Base-by-base conservation (phyloP, 2,113 vertebrate species). In the Ranitomeya imitator region DNA sequence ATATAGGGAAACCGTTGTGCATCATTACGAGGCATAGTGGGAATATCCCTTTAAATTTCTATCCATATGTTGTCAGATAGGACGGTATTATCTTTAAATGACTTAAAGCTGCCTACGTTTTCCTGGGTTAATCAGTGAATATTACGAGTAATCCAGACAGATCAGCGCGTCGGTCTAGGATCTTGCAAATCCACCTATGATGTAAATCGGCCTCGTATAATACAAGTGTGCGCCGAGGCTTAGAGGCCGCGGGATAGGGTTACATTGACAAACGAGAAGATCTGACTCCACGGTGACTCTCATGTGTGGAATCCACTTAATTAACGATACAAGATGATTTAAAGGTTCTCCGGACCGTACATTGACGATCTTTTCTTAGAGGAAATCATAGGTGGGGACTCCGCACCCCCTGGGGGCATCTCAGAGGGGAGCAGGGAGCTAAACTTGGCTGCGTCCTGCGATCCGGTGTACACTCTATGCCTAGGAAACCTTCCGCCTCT, bases 71-170 rank as follows among this genome's bases (percentile, higher is more conserved):
- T 67, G 54, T 7, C 9, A 31, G 73, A 57, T 67, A 77, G 51
- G 67, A 76, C 55, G 21, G 81, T 60, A 82, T 79, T 84, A 88
- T 88, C 87, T 88, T 65, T 84, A 88, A 88, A 84, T 88, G 15
- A 79, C 73, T 77, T 88, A 88, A 88, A 81, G 87, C 87, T 77
- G 71, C 12, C 81, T 67, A 73, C 45, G 57, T 84, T 84, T 31
- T 84, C 59, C 60, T 84, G 71, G 81, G 87, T 83, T 88, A 83
- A 88, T 83, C 81, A 61, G 51, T 5, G 59, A 78, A 88, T 78
- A 84, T 84, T 61, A 84, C 55, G 55, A 84, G 80, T 88, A 77
- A 88, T 88, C 87, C 81, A 13, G 15, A 84, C 57, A 84, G 87
- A 77, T 84, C 69, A 84, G 81, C 37, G 61, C 6, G 14, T 63